Percentiles rank a stretch among this genome's conserved stretches.
Conservation (phyloP, 2,888 invertebrate genomes). For the Tricholauxania praeusta region DNA sequence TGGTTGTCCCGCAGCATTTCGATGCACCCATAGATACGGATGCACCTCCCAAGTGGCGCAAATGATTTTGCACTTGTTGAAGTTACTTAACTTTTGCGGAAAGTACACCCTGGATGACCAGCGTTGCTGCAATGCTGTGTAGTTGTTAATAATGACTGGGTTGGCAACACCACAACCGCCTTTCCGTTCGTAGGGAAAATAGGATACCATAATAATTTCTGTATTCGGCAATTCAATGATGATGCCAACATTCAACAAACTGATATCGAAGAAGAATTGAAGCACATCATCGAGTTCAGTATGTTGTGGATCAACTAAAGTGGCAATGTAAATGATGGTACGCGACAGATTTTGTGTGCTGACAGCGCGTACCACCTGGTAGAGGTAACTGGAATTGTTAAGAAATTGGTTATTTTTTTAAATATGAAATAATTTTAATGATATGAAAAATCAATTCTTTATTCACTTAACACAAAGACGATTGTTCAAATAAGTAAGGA, state of each 20-base stretch:
- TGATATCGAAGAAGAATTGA: conserved; percentile 50
- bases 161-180: conserved; percentile 48
- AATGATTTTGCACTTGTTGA: conserved; percentile 55
- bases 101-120: conserved; percentile 51
- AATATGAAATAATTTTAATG: too few species aligned
- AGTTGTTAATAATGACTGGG: conserved; percentile 53
- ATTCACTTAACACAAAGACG: too few species aligned
- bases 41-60: conserved; percentile 59
- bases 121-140: not conserved
- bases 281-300: conserved; percentile 45
- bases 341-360: conserved; percentile 52
- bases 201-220: conserved; percentile 52
- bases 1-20: not conserved
- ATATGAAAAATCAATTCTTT: too few species aligned
- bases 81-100: conserved; percentile 53
- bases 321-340: conserved; percentile 50
- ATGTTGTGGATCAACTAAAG: conserved; percentile 36
- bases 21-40: conserved; percentile 53
- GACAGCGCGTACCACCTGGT: conserved; percentile 31
- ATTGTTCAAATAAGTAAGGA: too few species aligned
- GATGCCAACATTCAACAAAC: conserved; percentile 52
- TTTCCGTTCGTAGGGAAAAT: conserved; percentile 52
- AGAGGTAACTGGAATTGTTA: conserved; percentile 38
- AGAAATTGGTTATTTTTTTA: too few species aligned
- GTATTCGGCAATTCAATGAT: conserved; percentile 35